Percentiles rank a stretch among this genome's conserved stretches.
These are phyloP conservation scores for Lanius ludovicianus DNA, from an alignment of 2,113 vertebrate genomes.

Conservation along the genomic window DNA sequence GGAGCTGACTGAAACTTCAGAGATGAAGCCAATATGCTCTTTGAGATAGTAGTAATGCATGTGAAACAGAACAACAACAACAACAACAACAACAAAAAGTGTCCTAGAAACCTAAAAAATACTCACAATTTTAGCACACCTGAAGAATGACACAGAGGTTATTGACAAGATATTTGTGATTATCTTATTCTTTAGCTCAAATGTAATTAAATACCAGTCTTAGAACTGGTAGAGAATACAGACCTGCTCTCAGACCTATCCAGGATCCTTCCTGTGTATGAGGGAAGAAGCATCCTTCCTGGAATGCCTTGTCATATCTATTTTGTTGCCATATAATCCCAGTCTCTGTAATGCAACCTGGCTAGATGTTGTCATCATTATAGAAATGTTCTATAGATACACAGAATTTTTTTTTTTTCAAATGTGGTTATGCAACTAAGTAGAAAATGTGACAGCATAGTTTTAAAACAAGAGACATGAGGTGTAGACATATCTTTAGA, in stretches of 20 bases:
- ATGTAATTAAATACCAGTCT: neutral
- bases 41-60: conserved; percentile 8
- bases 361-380: neutral
- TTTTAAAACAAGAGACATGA: neutral
- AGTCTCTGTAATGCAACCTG: neutral
- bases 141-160: neutral
- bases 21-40: neutral
- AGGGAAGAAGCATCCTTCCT: neutral
- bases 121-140: neutral
- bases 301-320: neutral
- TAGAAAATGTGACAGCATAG: neutral
- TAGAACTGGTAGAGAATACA: neutral
- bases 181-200: neutral
- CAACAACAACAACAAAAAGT: neutral
- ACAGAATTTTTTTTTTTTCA: neutral
- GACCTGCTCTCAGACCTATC: neutral
- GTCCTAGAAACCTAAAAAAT: neutral
- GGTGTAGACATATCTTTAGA: neutral
- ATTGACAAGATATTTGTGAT: neutral
- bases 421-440: neutral
- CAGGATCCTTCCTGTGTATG: rapidly evolving
- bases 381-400: neutral
- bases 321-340: neutral
- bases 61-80: neutral
- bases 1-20: neutral